A percentile compares a stretch with the other conserved stretches of the same genome.
Conservation (phyloP, 2,888 invertebrate genomes). For the Tiliacea citrago region DNA sequence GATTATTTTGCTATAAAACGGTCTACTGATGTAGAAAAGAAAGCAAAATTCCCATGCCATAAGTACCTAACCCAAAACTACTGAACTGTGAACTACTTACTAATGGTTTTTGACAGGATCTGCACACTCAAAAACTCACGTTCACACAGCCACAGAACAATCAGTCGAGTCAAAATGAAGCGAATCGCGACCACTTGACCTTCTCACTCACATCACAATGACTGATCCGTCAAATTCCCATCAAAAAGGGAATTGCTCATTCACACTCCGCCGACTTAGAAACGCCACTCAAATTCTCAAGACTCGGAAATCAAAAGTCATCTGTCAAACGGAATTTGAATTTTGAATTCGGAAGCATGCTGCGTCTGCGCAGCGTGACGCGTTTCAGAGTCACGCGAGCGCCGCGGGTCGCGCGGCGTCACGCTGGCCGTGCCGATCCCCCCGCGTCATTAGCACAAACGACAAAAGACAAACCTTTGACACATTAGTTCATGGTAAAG, state of each 20-base stretch:
- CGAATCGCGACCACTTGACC: conserved; percentile 65
- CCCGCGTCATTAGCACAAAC: conserved; percentile 73
- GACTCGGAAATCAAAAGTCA: conserved; percentile 65
- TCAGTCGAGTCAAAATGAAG: conserved; percentile 31
- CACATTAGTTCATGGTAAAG: conserved; percentile 83
- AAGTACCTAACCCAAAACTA: conserved; percentile 34
- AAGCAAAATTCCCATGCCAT: conserved; percentile 24
- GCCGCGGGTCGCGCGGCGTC: conserved; percentile 61
- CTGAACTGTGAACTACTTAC: conserved; percentile 73
- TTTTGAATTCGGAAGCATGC: conserved; percentile 74
- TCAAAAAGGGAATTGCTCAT: conserved; percentile 85
- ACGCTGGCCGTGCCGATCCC: conserved; percentile 65
- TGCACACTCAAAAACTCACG: conserved; percentile 25
- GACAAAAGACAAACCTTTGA: conserved; percentile 80
- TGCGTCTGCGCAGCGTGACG: conserved; percentile 80
- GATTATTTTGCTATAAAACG: neutral
- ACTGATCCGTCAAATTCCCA: conserved; percentile 78
- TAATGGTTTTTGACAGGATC: conserved; percentile 66
- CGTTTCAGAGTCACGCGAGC: conserved; percentile 69
- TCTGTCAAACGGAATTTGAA: conserved; percentile 71
- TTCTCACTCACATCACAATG: conserved; percentile 58
- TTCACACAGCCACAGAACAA: conserved; percentile 49
- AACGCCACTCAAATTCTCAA: conserved; percentile 68
- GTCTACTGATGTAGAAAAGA: conserved; percentile 33
- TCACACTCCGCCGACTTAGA: conserved; percentile 76